Evolutionary conservation across 1,140 invertebrate genomes (phyloP), one percentile per base, ranked within the genome.

Genomic region (Zaprionus davidi): DNA sequence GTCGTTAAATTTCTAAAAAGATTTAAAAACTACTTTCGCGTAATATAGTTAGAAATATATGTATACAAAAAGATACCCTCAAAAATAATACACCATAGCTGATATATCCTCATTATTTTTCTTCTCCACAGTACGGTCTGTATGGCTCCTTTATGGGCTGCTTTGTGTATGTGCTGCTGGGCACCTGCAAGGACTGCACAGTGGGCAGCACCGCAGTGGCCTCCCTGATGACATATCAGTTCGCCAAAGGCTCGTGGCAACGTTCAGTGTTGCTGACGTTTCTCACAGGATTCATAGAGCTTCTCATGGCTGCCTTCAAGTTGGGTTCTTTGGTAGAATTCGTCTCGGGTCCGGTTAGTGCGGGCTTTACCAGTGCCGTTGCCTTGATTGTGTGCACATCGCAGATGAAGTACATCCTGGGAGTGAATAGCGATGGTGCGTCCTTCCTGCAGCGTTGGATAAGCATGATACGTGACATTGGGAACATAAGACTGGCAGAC

Each of bases 331-430:
- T 99, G 34, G 97, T 99, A 65, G 97, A 99, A 92, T 99, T 98
- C 91, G 97, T 99, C 0, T 98, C 97, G 0, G 96, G 97, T 6
- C 97, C 98, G 0, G 98, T 99, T 1, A 98, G 97, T 53, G 98
- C 97, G 3, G 97, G 97, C 5, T 99, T 99, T 86, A 99, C 98
- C 0, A 98, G 97, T n/a, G 98, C 98, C 0, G 98, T 98, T 13
- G 97, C 98, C n/a, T 93, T 99, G 9, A 98, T 98, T 71, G 98
- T 99, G 36, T 95, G 97, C 12, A 96, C 96, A 3, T 97, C 97
- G 1, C 98, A 99, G 94, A 94, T 99, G 31, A 98, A 97, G 92
- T 96, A 97, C 76, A 93, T 98, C 44, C 94, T 98, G 24, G 96
- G 96, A 0, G 96, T 99, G 26, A 94, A 94, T 15, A 97, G 96